Base-by-base conservation (phyloP, 2,113 vertebrate genomes). In the Deroptyus accipitrinus region DNA sequence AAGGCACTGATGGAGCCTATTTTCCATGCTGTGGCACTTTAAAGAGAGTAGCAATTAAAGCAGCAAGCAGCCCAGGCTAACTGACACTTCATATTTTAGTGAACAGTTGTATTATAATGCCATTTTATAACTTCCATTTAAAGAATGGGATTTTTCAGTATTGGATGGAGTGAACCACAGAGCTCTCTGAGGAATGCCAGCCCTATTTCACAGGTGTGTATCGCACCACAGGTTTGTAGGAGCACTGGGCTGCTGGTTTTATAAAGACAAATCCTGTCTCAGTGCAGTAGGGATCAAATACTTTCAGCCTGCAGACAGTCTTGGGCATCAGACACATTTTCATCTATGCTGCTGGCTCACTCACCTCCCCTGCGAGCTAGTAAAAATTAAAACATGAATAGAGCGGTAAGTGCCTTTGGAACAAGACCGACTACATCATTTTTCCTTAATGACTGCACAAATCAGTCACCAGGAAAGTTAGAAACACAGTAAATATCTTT, bases 321-420 rank as follows among this genome's bases (percentile, higher is more conserved):
- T 73, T 22, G 52, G 74, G 90, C 49, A 86, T 49, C 66, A 57
- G 62, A 51, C 13, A 78, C 69, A 54, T 88, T 93, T 86, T 76
- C 80, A 79, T 41, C 24, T 31, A 4, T 52, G 66, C 86, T 88
- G 85, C 79, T 80, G 88, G 72, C 87, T 94, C 54, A 37, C n/a
- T 64, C 0, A 2, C 31, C 62, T 92, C 61, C 52, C 76, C 49
- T 18, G 41, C 13, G 37, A 89, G 66, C 76, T 64, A 76, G 69
- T 48, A 31, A 95, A 86, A 96, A 90, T 75, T 86, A 86, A 93
- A 94, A 81, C 83, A 79, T 22, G 66, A 92, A 78, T 30, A 89
- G 68, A 93, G 70, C 44, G 68, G 62, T 78, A 84, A 90, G 80
- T 24, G 69, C 31, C 84, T 86, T 79, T 92, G 62, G 66, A 96